Evolutionary conservation across 2,113 vertebrate genomes (phyloP).

Genomic region (Chionomys nivalis): DNA sequence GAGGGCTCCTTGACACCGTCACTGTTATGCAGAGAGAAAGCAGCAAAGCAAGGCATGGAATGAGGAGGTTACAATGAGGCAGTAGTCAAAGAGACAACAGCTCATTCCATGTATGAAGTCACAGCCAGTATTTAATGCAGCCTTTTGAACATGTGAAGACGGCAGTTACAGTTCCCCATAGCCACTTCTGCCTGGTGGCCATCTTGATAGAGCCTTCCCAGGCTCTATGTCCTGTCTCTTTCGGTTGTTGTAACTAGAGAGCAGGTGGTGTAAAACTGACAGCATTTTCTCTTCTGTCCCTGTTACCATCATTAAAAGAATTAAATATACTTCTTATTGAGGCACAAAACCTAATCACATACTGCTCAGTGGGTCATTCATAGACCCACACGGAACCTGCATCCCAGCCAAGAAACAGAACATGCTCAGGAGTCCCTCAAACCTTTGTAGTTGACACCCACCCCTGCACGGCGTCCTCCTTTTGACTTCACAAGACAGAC

Average conservation of each 20-base stretch:
- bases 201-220: rapidly evolving
- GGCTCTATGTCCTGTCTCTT: neutral
- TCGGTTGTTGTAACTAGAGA: neutral
- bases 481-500: rapidly evolving
- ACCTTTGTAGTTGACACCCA: too few relatives aligned
- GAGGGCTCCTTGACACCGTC: neutral
- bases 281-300: neutral
- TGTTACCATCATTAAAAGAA: neutral
- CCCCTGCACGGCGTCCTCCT: too few relatives aligned
- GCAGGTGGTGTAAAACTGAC: neutral
- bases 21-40: rapidly evolving
- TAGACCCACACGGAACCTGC: neutral
- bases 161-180: rapidly evolving
- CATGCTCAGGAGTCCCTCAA: rapidly evolving
- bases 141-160: neutral
- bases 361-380: neutral
- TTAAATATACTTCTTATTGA: neutral
- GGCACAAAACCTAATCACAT: neutral
- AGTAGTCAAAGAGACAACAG: neutral
- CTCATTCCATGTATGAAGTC: neutral
- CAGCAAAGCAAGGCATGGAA: neutral
- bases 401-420: neutral
- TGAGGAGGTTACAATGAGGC: neutral
- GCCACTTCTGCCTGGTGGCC: rapidly evolving
- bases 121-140: neutral